phyloP scores from a whole-genome alignment of 2,797 vertebrate genomes.

The Cossypha polioptera region DNA sequence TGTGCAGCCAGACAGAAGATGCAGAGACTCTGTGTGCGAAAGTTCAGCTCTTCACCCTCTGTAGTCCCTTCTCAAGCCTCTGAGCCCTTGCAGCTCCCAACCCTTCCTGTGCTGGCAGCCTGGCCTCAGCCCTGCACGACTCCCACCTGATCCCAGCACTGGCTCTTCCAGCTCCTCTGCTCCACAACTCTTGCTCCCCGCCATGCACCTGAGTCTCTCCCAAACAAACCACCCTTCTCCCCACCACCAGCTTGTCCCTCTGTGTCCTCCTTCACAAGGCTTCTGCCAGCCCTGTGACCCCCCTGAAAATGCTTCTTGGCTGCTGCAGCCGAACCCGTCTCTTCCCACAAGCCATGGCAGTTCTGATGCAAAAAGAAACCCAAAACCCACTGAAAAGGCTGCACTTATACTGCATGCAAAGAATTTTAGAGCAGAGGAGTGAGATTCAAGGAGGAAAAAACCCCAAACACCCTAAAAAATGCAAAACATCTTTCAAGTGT shows the following conservation, averaged over 20 bases:
- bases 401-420: neutral
- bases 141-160: accelerated
- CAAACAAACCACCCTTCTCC: neutral
- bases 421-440: neutral
- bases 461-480: neutral
- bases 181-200: neutral
- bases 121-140: neutral
- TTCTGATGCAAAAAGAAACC: neutral
- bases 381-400: neutral
- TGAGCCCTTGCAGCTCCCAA: neutral
- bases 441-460: neutral
- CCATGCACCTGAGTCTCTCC: accelerated
- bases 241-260: accelerated
- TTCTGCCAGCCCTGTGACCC: neutral
- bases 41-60: neutral
- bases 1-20: neutral
- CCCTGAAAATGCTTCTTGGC: neutral
- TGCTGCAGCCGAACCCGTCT: neutral
- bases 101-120: neutral
- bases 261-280: neutral
- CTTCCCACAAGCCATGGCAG: accelerated
- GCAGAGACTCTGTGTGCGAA: neutral
- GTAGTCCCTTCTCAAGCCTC: neutral
- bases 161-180: neutral
- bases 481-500: neutral